Evolutionary conservation across 1,140 invertebrate genomes (phyloP).

Genomic region (Plectrocnemia conspersa): DNA sequence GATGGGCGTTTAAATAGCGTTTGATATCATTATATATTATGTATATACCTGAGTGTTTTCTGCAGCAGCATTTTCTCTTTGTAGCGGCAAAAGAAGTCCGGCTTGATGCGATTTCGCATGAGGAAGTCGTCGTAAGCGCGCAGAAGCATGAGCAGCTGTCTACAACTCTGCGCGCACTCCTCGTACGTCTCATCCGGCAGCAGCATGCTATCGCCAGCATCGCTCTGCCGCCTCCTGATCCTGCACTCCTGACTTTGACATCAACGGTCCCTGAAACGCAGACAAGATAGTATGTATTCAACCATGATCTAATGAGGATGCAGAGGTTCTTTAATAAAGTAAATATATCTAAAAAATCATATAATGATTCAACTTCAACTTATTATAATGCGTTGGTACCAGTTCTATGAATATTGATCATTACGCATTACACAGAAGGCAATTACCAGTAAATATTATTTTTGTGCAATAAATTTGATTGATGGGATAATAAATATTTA

Average conservation of each 20-base stretch:
- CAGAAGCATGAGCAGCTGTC: constrained; percentile 50
- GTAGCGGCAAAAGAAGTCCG: constrained; percentile 58
- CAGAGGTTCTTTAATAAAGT: too few relatives aligned
- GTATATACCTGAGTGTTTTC: constrained; percentile 43
- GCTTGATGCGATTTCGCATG: constrained; percentile 53
- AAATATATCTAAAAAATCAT: too few relatives aligned
- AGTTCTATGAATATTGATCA: too few relatives aligned
- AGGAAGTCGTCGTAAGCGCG: constrained; percentile 57
- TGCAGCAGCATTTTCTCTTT: constrained; percentile 52
- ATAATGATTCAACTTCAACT: too few relatives aligned
- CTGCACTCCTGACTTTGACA: background rate
- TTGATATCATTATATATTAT: too few relatives aligned
- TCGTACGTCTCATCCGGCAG: constrained; percentile 60
- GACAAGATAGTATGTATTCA: background rate
- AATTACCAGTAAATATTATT: too few relatives aligned
- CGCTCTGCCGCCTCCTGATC: constrained; percentile 1
- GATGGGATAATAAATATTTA: too few relatives aligned
- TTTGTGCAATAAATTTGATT: too few relatives aligned
- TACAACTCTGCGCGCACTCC: constrained; percentile 47
- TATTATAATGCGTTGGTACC: too few relatives aligned
- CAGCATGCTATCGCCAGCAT: constrained; percentile 44
- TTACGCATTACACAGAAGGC: too few relatives aligned
- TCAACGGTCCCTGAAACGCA: background rate
- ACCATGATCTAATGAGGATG: too few relatives aligned
- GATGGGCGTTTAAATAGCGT: too few relatives aligned